Conservation (phyloP, 2,888 invertebrate genomes). For the Mactromeris polynyma region DNA sequence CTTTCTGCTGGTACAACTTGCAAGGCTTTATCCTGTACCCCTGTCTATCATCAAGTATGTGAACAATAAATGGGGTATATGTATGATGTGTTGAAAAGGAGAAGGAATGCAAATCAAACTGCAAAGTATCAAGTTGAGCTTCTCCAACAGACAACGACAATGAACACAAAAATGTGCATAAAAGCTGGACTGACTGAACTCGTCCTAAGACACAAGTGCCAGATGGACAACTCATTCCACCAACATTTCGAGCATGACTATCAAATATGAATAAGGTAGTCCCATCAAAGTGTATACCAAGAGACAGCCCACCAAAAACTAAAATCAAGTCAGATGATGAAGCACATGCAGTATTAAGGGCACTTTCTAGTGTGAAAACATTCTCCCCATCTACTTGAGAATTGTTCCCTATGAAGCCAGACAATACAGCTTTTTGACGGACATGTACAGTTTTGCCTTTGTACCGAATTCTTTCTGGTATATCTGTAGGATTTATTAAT, state of each 20-base stretch:
- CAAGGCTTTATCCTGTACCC: background rate
- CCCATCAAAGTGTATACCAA: background rate
- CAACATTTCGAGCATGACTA: conserved; percentile 26
- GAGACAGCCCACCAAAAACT: conserved; percentile 16
- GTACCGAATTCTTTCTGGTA: conserved; percentile 12
- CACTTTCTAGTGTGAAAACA: background rate
- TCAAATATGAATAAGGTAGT: conserved; percentile 29
- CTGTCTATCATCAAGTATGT: background rate
- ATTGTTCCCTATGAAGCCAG: conserved; percentile 15
- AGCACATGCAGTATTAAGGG: background rate
- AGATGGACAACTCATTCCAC: conserved; percentile 22
- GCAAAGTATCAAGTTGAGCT: no score
- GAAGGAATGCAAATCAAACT: conserved; percentile 35
- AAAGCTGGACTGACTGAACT: background rate
- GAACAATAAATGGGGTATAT: background rate
- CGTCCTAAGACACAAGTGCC: conserved; percentile 21
- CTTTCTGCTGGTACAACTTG: no score
- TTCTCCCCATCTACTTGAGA: background rate
- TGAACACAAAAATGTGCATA: background rate
- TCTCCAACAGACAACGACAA: no score
- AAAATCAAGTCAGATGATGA: background rate
- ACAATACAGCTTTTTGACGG: conserved; percentile 18
- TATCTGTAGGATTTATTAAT: conserved; percentile 4
- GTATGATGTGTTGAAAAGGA: background rate
- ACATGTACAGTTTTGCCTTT: background rate